phyloP scores from a whole-genome alignment of 2,113 vertebrate genomes.

The Gasterosteus nipponicus region DNA sequence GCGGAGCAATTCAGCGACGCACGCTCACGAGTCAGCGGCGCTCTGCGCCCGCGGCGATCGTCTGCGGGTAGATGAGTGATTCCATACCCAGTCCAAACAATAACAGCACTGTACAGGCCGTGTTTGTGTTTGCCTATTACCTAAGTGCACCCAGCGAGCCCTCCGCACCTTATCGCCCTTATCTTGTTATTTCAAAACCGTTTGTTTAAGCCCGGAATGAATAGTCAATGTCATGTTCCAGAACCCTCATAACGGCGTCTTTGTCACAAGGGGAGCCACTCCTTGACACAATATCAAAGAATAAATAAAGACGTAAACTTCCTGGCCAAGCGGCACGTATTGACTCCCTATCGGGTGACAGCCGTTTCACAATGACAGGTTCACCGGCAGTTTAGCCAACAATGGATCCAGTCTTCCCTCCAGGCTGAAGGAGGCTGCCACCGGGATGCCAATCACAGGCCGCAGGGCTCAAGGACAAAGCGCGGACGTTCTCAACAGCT shows the following conservation, averaged over 20 bases:
- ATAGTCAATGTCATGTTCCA: constrained; percentile 76
- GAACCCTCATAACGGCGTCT: constrained; percentile 67
- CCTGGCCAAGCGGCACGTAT: constrained; percentile 74
- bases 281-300: constrained; percentile 81
- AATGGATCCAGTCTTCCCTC: constrained; percentile 62
- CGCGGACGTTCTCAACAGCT: background rate
- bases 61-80: constrained; percentile 73
- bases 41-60: constrained; percentile 72
- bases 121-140: constrained; percentile 85
- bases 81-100: constrained; percentile 83
- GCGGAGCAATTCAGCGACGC: constrained; percentile 56
- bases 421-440: constrained; percentile 44
- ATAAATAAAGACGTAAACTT: constrained; percentile 83
- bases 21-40: constrained; percentile 54
- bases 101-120: constrained; percentile 83
- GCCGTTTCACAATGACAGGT: constrained; percentile 61
- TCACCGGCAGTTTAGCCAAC: constrained; percentile 64
- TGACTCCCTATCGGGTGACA: constrained; percentile 66
- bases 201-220: constrained; percentile 81
- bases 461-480: constrained; percentile 31
- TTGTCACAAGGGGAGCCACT: constrained; percentile 75
- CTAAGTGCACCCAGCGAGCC: constrained; percentile 72
- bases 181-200: constrained; percentile 84
- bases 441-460: constrained; percentile 49
- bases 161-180: constrained; percentile 74